Evolutionary conservation across 1,140 invertebrate genomes (phyloP).

Genomic region (Conopomorpha cramerella): DNA sequence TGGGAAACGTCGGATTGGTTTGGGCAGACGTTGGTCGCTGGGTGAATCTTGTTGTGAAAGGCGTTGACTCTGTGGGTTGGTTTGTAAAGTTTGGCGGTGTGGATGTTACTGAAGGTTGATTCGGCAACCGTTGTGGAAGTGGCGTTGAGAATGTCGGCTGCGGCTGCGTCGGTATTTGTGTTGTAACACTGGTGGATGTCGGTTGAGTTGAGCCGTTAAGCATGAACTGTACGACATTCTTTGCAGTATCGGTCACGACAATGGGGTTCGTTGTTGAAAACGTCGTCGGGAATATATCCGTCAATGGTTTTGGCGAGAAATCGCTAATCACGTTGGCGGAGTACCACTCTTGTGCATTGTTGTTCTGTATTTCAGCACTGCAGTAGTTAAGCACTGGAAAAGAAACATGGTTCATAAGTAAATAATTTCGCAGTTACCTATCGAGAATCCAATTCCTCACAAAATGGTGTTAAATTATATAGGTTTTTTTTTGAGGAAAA

Average conservation of each 20-base stretch:
- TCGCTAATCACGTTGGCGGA: slow-evolving; percentile 43
- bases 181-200: slow-evolving; percentile 4
- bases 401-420: no score
- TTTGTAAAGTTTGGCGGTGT: slow-evolving; percentile 5
- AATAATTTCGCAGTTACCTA: no score
- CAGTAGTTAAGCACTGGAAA: slow-evolving; percentile 50
- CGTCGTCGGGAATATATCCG: slow-evolving; percentile 38
- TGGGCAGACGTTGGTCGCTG: no score
- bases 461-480: no score
- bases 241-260: no score
- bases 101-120: not conserved
- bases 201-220: no score
- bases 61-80: not conserved
- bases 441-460: no score
- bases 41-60: no score
- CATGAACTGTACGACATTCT: no score
- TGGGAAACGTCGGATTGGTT: no score
- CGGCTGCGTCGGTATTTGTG: not conserved
- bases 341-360: slow-evolving; percentile 30
- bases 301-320: slow-evolving; percentile 40
- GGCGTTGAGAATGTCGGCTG: not conserved
- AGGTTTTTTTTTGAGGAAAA: no score
- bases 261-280: slow-evolving; percentile 28
- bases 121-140: not conserved
- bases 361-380: slow-evolving; percentile 32